Base-by-base conservation (phyloP, 2,888 invertebrate genomes). In the Dicyrtoma fusca region DNA sequence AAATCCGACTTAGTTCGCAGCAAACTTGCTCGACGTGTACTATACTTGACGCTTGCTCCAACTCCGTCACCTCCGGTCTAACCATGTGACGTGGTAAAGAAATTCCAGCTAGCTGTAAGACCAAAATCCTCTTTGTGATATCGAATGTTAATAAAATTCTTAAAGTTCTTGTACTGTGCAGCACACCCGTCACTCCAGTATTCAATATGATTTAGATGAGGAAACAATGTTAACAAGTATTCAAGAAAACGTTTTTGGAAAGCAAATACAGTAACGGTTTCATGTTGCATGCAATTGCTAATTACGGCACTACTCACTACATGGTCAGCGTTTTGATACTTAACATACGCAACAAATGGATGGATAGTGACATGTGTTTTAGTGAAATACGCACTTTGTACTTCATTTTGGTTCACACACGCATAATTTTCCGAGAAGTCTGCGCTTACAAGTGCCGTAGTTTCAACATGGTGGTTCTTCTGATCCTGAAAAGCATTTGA, bases 91-190 rank as follows among this genome's bases (percentile, higher is more conserved):
- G 71, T 71, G 14, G 71, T 51, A 53, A 53, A 71, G 21, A 51
- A 71, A 25, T 71, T 62, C 63, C 62, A 63, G 14, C 11, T 53
- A 8, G 71, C 71, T 1, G 71, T 63, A 10, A 63, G 5, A 6
- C 51, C 26, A 49, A 51, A 51, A 23, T 71, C 63, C 14, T 23
- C 5, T 8, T 13, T 10, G 21, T 71, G 71, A 13, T 19, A 21
- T n/a, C 1, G 1, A 2, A 63, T 1, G 42, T 71, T 71, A 34
- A 1, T 11, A 34, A 71, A 71, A 19, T 71, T 71, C 26, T 63
- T 63, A 5, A 34, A 34, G 23, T 71, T 71, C 21, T 71, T 71
- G 63, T 71, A 71, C 53, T 71, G 71, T 51, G 47, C 71, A 10
- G 53, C 63, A 53, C 71, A 71, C 6, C 62, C 63, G 23, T 63